Conservation (phyloP, 2,113 vertebrate genomes). For the Sinocyclocheilus rhinocerous region DNA sequence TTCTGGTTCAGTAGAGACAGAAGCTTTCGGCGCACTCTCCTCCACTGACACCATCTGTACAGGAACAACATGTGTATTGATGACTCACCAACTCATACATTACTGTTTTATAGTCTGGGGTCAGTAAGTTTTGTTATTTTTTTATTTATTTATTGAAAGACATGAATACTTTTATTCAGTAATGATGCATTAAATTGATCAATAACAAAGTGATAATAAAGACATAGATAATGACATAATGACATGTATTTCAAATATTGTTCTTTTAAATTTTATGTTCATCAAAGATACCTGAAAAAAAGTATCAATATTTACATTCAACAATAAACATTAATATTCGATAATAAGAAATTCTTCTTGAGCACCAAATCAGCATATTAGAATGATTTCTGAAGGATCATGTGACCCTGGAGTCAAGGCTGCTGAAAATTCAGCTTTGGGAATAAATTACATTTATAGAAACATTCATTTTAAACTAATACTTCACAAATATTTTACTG, state of each 20-base stretch:
- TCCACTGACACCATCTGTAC: slow-evolving; percentile 78
- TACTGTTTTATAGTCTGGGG: background rate
- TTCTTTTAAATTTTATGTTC: background rate
- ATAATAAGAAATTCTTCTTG: background rate
- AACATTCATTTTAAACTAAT: background rate
- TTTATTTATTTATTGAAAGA: background rate
- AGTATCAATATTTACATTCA: background rate
- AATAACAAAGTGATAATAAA: background rate
- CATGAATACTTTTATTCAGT: background rate
- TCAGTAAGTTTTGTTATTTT: background rate
- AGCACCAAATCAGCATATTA: background rate
- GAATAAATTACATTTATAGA: background rate
- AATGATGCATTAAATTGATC: background rate
- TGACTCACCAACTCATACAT: background rate
- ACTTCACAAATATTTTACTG: no score
- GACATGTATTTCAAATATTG: background rate
- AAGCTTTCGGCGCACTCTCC: slow-evolving; percentile 61
- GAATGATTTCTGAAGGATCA: background rate
- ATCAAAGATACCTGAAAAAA: background rate
- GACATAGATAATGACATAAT: background rate
- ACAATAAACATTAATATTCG: background rate
- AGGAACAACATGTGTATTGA: slow-evolving; percentile 4
- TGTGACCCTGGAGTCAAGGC: background rate
- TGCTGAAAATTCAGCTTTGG: background rate
- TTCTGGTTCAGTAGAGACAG: slow-evolving; percentile 67